Base-by-base conservation (phyloP, 2,797 vertebrate species). In the Scolopax bukidnonensis region DNA sequence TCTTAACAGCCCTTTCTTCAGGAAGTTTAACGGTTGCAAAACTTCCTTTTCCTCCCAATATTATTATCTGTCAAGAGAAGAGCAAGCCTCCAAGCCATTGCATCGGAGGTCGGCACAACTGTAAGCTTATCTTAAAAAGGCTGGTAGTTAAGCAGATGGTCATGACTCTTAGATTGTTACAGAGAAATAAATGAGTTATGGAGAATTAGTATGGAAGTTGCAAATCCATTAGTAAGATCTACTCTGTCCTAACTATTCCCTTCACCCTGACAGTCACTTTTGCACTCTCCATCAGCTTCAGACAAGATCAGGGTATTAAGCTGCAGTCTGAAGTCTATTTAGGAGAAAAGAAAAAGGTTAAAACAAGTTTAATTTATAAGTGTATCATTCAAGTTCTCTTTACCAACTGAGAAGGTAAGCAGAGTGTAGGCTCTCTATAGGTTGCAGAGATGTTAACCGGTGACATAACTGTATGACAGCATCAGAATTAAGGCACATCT, bases 11-110 rank as follows among this genome's bases (percentile, higher is more conserved):
- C 16, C 33, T 77, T 86, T 18, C 12, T 90, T 91, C 64, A 83
- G 81, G 89, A 94, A 85, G 61, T 68, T 79, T 64, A 89, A 85
- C 18, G 4, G 16, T 70, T 89, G 71, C 87, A 91, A 85, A 87
- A 91, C 53, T 93, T 95, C 89, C 78, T 92, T 87, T 87, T 81
- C 68, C 56, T 89, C 48, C 13, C 57, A 73, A 2, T 33, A 77
- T 69, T 71, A 86, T 24, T 63, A 80, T 47, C 78, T 77, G 53
- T 54, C 41, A 91, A 78, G 51, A 60, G 28, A 56, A 57, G 36
- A 43, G 25, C 45, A 12, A 57, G 27, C 32, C 53, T 84, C 65
- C 51, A 65, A 89, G 47, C 8, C 5, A 5, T 27, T 60, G 40
- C 74, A 71, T 6, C 1, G 9, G 50, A 91, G 38, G 20, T 3